Conservation (phyloP, 2,888 invertebrate species). For the Phaedon cochleariae region DNA sequence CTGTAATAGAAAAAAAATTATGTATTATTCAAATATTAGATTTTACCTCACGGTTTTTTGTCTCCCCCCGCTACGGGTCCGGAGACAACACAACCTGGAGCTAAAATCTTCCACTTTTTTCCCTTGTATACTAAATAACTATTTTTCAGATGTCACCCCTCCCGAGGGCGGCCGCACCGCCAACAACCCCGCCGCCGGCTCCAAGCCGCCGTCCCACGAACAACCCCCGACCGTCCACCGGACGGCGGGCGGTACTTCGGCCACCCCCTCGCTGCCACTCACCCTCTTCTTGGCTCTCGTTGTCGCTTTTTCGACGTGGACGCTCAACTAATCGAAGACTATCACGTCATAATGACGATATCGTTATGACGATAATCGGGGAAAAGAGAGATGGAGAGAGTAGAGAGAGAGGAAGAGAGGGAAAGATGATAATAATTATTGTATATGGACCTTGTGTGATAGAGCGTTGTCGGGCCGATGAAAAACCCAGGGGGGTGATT, state of each 20-base stretch:
- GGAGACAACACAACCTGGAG: too few relatives aligned
- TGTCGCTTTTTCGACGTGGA: not conserved
- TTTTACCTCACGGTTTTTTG: too few relatives aligned
- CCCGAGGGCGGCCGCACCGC: not conserved
- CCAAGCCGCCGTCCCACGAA: conserved; percentile 28
- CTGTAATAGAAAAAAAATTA: too few relatives aligned
- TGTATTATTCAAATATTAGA: too few relatives aligned
- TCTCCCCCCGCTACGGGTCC: too few relatives aligned
- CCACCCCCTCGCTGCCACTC: not conserved
- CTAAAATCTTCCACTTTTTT: too few relatives aligned
- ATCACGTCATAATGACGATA: too few relatives aligned
- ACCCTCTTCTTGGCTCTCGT: not conserved
- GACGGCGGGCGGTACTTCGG: not conserved
- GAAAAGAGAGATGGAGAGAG: not conserved
- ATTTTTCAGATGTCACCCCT: conserved; percentile 22
- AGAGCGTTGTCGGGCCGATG: conserved; percentile 2
- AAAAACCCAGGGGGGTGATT: not conserved
- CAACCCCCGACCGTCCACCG: conserved; percentile 28
- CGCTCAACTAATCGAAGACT: conserved; percentile 2
- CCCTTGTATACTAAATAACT: not conserved
- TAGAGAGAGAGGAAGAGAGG: not conserved
- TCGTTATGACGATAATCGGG: too few relatives aligned
- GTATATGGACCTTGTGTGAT: conserved; percentile 15
- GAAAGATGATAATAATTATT: not conserved
- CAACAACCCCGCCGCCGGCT: conserved; percentile 21